These are phyloP conservation scores for Sitta carolinensis DNA, from an alignment of 2,797 vertebrate species.

Conservation along the genomic window DNA sequence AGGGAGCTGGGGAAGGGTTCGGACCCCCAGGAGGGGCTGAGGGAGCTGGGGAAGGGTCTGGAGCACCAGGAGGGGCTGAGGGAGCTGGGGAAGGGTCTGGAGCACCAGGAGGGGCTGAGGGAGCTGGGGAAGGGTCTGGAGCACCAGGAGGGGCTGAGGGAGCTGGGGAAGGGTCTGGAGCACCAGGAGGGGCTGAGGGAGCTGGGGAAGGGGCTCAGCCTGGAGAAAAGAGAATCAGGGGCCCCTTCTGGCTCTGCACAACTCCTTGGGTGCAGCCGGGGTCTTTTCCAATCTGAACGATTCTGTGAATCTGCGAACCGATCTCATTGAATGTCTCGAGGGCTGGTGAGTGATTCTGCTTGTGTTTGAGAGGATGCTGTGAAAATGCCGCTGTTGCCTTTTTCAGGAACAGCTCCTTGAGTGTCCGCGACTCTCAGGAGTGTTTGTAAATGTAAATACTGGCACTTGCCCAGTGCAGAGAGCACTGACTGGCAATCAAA, in stretches of 20 bases:
- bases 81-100: background rate
- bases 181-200: accelerated
- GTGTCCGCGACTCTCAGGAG: background rate
- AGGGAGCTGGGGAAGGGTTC: background rate
- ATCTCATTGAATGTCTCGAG: background rate
- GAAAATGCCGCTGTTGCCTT: background rate
- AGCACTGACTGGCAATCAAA: background rate
- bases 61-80: background rate
- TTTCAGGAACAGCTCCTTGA: background rate
- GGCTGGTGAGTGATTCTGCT: background rate
- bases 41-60: background rate
- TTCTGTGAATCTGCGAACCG: background rate
- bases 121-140: background rate
- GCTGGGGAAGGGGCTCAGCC: background rate
- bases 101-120: background rate
- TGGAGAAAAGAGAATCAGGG: background rate
- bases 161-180: background rate
- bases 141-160: too few species aligned
- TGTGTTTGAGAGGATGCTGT: background rate
- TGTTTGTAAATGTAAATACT: background rate
- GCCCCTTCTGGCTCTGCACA: background rate
- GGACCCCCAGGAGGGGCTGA: background rate
- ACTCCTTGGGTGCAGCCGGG: background rate
- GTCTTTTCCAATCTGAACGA: background rate
- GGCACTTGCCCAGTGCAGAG: background rate